These are phyloP conservation scores for Apodemia zela DNA, from an alignment of 2,888 invertebrate species.

Conservation along the genomic window DNA sequence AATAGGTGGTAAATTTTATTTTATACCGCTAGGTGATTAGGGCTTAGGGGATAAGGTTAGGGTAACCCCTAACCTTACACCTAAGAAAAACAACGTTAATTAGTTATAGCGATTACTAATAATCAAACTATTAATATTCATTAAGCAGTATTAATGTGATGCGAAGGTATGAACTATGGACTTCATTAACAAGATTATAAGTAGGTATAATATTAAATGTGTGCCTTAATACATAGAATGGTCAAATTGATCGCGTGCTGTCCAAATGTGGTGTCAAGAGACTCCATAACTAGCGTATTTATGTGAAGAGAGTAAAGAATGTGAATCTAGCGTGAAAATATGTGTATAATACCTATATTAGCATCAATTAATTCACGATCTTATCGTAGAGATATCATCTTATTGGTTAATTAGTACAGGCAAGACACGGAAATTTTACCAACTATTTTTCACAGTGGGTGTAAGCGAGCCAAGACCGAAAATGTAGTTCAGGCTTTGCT, in stretches of 20 bases:
- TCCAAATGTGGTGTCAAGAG: background rate
- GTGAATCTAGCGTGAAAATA: constrained; percentile 1
- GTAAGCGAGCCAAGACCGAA: too few relatives aligned
- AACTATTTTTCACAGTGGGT: too few relatives aligned
- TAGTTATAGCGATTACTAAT: background rate
- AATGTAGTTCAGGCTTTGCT: too few relatives aligned
- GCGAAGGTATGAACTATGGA: background rate
- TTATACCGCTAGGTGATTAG: too few relatives aligned
- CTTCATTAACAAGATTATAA: background rate
- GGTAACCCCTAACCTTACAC: too few relatives aligned
- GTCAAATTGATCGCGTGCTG: background rate
- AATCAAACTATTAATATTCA: background rate
- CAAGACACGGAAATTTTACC: too few relatives aligned
- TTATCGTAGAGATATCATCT: too few relatives aligned
- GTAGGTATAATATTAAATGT: background rate
- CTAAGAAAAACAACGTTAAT: background rate
- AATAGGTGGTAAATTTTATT: too few relatives aligned
- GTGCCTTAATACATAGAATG: background rate
- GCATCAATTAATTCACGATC: too few relatives aligned
- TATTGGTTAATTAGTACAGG: too few relatives aligned
- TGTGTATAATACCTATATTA: too few relatives aligned
- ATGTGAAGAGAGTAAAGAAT: background rate
- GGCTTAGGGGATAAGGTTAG: too few relatives aligned
- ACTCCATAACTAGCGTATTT: background rate
- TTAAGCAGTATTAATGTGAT: background rate